Percentiles rank a stretch among this genome's conserved stretches.
These are phyloP conservation scores for Crocodylus rhombifer DNA, from an alignment of 2,797 vertebrate species.

Conservation along the genomic window DNA sequence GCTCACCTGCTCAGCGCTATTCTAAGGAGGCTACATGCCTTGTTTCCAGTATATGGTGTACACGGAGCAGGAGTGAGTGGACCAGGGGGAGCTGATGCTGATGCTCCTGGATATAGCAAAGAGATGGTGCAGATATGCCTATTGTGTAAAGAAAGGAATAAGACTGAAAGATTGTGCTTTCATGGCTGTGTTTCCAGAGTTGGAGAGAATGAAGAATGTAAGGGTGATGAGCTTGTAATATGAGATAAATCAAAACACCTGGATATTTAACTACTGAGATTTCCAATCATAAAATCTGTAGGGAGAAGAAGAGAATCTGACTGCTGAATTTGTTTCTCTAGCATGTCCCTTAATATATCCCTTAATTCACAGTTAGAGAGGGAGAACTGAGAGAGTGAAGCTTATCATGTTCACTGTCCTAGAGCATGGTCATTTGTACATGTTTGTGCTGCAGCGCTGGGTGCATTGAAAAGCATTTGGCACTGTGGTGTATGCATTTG, in stretches of 20 bases:
- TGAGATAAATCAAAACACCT: not conserved
- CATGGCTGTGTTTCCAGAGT: rapidly evolving
- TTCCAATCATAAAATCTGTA: not conserved
- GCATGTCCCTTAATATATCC: not conserved
- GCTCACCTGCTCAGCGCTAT: too few relatives aligned
- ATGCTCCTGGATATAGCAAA: too few relatives aligned
- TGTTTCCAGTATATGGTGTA: too few relatives aligned
- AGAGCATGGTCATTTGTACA: too few relatives aligned
- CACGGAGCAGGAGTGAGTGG: not conserved
- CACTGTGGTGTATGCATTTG: too few relatives aligned
- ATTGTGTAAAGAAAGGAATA: not conserved
- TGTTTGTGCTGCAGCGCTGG: too few relatives aligned
- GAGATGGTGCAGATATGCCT: too few relatives aligned
- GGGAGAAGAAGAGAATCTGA: not conserved
- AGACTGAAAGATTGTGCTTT: not conserved
- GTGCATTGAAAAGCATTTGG: too few relatives aligned
- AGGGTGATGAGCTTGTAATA: not conserved
- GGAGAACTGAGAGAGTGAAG: not conserved
- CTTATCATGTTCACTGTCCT: not conserved
- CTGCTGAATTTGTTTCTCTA: not conserved
- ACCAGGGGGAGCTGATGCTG: not conserved
- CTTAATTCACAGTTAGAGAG: not conserved
- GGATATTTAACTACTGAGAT: not conserved
- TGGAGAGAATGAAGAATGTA: not conserved
- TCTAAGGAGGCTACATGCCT: too few relatives aligned